These are phyloP conservation scores for Heptranchias perlo DNA, from an alignment of 2,113 vertebrate genomes.

Conservation along the genomic window DNA sequence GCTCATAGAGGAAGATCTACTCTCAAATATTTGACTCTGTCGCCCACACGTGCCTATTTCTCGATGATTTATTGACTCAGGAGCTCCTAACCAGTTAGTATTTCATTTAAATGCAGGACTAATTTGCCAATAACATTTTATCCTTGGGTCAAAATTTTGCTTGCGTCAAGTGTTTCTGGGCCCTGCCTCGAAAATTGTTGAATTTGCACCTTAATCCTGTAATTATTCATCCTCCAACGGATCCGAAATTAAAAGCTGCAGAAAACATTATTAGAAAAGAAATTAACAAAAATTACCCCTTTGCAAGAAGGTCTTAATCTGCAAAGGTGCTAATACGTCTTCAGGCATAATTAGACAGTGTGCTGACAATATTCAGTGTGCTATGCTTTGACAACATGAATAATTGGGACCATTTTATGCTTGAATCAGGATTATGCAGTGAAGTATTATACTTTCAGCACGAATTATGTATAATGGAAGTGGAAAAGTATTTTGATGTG, in stretches of 20 bases:
- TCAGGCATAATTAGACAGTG: neutral
- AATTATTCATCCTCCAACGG: neutral
- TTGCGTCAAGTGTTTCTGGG: neutral
- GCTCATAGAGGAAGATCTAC: neutral
- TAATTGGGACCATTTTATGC: constrained; percentile 23
- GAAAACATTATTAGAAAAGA: neutral
- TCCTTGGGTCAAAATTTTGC: neutral
- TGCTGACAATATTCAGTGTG: neutral
- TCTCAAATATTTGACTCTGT: neutral
- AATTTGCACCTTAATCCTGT: neutral
- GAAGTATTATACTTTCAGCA: constrained; percentile 4
- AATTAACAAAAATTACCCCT: neutral
- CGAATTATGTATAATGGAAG: constrained; percentile 1
- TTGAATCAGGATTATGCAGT: neutral
- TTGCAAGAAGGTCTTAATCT: constrained; percentile 4
- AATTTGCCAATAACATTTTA: neutral
- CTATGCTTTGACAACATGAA: constrained; percentile 12
- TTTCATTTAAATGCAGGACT: neutral
- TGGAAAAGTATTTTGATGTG: constrained; percentile 6
- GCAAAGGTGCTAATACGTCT: neutral
- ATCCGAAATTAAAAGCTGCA: neutral
- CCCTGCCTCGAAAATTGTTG: neutral
- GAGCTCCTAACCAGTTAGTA: neutral
- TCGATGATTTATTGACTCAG: neutral
- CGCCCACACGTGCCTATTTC: neutral